A percentile compares a stretch with the other conserved stretches of the same genome.
phyloP scores from a whole-genome alignment of 2,888 invertebrate species.

The Cremastobaeus sp. region DNA sequence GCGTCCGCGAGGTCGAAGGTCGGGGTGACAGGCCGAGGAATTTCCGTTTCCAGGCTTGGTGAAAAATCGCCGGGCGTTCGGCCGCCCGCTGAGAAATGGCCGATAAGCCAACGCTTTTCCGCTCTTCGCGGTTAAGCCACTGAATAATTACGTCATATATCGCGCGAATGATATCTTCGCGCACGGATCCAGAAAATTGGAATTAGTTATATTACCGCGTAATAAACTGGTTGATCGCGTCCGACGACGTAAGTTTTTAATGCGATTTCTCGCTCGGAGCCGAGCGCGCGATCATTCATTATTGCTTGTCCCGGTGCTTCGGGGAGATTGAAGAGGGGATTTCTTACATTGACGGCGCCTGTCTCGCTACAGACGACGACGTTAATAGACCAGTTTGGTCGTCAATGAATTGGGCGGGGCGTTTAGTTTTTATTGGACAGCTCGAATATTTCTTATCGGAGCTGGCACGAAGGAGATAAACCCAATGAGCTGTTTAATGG shows the following conservation, averaged over 20 bases:
- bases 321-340: conserved; percentile 37
- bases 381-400: conserved; percentile 36
- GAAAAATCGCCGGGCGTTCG: conserved; percentile 53
- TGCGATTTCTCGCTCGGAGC: conserved; percentile 34
- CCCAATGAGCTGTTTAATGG: too few relatives aligned
- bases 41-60: conserved; percentile 43
- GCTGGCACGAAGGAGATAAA: too few relatives aligned
- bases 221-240: conserved; percentile 53
- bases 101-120: conserved; percentile 35
- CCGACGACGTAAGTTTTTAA: conserved; percentile 48
- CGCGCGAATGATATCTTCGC: conserved; percentile 39
- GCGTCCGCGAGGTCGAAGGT: conserved; percentile 38
- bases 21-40: conserved; percentile 55
- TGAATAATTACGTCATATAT: conserved; percentile 57
- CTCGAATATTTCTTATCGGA: neutral
- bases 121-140: conserved; percentile 36
- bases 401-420: conserved; percentile 30
- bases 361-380: conserved; percentile 5
- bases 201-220: conserved; percentile 51
- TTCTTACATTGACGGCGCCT: conserved; percentile 32
- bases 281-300: conserved; percentile 36
- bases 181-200: conserved; percentile 60
- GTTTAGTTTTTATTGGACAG: conserved; percentile 10
- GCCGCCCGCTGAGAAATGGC: conserved; percentile 39
- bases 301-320: conserved; percentile 17